phyloP scores from a whole-genome alignment of 2,797 vertebrate genomes.

The Loriculus beryllinus region DNA sequence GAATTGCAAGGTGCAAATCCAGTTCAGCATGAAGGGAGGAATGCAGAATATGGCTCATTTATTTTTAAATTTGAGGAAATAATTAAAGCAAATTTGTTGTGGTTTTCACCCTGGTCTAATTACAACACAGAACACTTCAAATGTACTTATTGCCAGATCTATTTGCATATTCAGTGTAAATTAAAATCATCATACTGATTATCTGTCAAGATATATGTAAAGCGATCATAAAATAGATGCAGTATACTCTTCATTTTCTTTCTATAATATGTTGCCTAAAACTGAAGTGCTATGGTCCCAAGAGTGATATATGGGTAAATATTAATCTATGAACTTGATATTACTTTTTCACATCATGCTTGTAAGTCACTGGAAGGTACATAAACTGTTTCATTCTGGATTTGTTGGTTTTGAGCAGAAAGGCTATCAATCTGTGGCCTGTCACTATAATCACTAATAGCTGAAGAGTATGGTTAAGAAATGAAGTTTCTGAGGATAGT shows the following conservation, averaged over 20 bases:
- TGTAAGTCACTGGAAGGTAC: neutral
- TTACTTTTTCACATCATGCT: neutral
- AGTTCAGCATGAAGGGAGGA: neutral
- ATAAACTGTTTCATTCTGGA: neutral
- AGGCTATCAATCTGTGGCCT: neutral
- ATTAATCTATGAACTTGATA: neutral
- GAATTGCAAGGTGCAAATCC: neutral
- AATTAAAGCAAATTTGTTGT: slow-evolving; percentile 1
- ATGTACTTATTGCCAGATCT: neutral
- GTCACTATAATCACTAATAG: neutral
- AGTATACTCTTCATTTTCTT: neutral
- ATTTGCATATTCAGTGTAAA: slow-evolving; percentile 1
- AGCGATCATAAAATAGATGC: neutral
- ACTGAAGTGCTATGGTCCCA: neutral
- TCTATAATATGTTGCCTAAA: neutral
- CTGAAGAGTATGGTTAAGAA: neutral
- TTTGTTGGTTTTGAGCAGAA: neutral
- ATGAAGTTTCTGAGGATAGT: neutral
- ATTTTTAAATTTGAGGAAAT: slow-evolving; percentile 27
- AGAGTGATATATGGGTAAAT: neutral
- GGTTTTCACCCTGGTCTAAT: neutral
- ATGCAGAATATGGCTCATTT: neutral
- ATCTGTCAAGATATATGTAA: neutral
- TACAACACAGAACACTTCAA: slow-evolving; percentile 6
- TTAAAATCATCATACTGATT: slow-evolving; percentile 34